Percentiles rank a stretch among this genome's conserved stretches.
Evolutionary conservation across 2,113 vertebrate species (phyloP).

Genomic region (Seriola dumerili): DNA sequence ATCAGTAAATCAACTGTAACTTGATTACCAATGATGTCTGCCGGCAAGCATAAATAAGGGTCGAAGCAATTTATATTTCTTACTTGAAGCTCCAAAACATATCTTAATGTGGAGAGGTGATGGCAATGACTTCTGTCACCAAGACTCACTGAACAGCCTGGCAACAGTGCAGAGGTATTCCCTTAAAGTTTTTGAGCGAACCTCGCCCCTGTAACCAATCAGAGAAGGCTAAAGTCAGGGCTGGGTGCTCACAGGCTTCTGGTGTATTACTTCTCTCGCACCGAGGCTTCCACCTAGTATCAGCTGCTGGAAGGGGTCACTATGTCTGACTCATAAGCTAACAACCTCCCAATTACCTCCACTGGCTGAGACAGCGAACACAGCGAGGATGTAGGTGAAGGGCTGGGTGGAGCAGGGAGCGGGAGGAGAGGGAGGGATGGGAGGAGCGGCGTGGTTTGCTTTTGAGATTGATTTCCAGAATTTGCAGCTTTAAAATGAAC

Average conservation of each 20-base stretch:
- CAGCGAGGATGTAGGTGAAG: background rate
- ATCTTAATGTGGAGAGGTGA: background rate
- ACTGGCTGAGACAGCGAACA: background rate
- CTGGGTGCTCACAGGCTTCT: background rate
- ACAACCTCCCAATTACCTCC: background rate
- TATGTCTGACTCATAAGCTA: background rate
- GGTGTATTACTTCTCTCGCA: background rate
- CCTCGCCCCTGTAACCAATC: background rate
- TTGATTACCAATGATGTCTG: conserved; percentile 43
- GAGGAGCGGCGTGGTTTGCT: background rate
- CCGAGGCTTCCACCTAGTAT: too few relatives aligned
- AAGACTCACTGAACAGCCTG: too few relatives aligned
- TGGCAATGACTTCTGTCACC: background rate
- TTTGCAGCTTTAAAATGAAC: background rate
- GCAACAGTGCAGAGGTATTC: background rate
- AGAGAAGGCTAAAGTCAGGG: background rate
- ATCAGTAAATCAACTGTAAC: conserved; percentile 57
- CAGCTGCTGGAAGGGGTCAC: background rate
- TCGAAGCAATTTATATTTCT: background rate
- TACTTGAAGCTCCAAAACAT: background rate
- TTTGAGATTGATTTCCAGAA: background rate
- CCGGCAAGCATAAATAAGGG: background rate
- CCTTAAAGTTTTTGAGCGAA: background rate
- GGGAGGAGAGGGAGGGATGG: background rate
- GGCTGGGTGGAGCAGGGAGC: background rate